These are phyloP conservation scores for Isaurus tuberculatus DNA, from an alignment of 92 coral and sea anemone species.

Conservation along the genomic window DNA sequence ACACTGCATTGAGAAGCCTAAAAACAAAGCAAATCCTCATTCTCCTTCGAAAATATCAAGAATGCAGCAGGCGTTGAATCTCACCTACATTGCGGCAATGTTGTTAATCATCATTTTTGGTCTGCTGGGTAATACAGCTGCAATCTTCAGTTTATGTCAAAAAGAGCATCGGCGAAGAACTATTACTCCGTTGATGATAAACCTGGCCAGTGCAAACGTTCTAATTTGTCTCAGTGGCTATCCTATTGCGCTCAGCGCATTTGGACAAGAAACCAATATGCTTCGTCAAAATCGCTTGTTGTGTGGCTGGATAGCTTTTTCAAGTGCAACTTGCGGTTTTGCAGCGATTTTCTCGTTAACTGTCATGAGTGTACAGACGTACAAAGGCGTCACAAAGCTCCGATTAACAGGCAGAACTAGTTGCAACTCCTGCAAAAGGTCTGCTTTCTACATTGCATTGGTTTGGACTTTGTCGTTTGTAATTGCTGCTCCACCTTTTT, in stretches of 20 bases:
- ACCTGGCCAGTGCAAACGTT: constrained; percentile 4
- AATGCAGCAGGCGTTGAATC: not conserved
- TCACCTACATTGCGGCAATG: not conserved
- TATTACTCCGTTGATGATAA: constrained; percentile 14
- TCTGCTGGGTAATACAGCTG: not conserved
- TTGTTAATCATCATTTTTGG: not conserved
- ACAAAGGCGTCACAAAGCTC: constrained; percentile 12
- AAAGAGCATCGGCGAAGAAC: constrained; percentile 18
- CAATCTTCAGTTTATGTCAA: not conserved
- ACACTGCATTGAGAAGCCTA: not conserved
- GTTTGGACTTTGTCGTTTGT: not conserved
- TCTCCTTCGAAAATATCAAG: too few species aligned
- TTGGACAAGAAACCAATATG: not conserved
- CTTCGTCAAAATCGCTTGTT: not conserved
- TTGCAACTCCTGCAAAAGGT: not conserved
- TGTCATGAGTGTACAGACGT: not conserved
- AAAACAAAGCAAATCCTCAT: not conserved
- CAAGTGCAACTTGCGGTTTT: constrained; percentile 11
- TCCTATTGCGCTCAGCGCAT: not conserved
- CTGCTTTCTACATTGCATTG: not conserved
- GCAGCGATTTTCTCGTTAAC: constrained; percentile 11
- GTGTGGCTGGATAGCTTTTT: constrained; percentile 27
- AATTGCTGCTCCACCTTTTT: constrained; percentile 14
- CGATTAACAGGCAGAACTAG: not conserved
- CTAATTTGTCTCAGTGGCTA: constrained; percentile 5